phyloP scores from a whole-genome alignment of 2,113 vertebrate genomes.

The Alaudala cheleensis region DNA sequence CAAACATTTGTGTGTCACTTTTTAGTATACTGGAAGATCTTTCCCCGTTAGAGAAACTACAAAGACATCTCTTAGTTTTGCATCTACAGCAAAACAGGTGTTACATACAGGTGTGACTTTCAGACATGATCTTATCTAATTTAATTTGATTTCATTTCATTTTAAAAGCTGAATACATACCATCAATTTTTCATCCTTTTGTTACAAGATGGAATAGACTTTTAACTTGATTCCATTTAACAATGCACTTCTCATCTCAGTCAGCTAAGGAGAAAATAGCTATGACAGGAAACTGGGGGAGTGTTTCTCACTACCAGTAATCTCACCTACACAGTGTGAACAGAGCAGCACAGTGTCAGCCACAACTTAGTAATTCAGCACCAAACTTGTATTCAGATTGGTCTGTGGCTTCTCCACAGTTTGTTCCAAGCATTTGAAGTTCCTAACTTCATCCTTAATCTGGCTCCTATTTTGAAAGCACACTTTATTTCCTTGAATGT shows the following conservation, averaged over 20 bases:
- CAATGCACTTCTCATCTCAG: background rate
- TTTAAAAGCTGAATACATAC: background rate
- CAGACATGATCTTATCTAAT: background rate
- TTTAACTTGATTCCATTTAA: background rate
- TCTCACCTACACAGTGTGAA: background rate
- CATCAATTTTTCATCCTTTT: background rate
- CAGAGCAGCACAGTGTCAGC: background rate
- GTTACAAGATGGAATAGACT: background rate
- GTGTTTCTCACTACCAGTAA: background rate
- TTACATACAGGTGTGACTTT: background rate
- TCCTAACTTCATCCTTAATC: background rate
- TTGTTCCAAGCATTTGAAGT: constrained; percentile 1
- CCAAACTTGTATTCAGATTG: background rate
- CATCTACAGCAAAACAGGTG: background rate
- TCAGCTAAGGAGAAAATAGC: background rate
- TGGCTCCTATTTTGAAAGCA: background rate
- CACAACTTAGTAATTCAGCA: background rate
- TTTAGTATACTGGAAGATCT: background rate
- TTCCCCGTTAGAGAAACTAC: background rate
- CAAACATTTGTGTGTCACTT: background rate
- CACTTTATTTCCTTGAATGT: background rate
- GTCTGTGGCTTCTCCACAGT: background rate
- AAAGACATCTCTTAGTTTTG: background rate
- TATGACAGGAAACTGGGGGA: background rate
- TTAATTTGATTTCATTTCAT: background rate